phyloP scores from a whole-genome alignment of 2,888 invertebrate species.

The Cordylochernes scorpioides region DNA sequence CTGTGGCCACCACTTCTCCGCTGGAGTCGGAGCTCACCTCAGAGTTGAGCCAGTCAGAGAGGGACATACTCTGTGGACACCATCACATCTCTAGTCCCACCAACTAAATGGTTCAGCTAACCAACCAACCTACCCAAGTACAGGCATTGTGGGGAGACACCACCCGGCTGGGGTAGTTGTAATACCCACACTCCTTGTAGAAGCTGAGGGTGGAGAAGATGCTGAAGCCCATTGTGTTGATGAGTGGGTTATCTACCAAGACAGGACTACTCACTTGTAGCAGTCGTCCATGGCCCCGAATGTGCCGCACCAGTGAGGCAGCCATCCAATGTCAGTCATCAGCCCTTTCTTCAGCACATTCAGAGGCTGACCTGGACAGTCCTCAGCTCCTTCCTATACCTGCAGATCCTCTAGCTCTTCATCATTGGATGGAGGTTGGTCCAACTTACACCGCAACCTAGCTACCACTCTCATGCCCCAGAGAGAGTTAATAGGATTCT shows the following conservation, averaged over 20 bases:
- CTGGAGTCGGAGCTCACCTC: neutral
- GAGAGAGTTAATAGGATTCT: no score
- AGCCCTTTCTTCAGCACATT: neutral
- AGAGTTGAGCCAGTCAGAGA: neutral
- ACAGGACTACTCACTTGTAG: neutral
- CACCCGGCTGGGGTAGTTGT: neutral
- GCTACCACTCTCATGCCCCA: no score
- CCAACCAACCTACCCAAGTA: neutral
- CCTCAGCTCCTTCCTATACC: no score
- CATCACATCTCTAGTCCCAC: neutral
- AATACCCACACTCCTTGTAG: neutral
- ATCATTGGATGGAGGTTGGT: no score
- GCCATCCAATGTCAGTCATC: neutral
- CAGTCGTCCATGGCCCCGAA: neutral
- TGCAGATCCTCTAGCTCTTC: no score
- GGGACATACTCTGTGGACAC: neutral
- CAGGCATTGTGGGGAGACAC: neutral
- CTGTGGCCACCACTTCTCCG: neutral
- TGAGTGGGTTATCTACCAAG: no score
- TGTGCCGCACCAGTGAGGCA: neutral
- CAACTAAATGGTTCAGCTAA: neutral
- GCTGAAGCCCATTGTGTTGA: no score
- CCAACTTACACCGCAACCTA: no score
- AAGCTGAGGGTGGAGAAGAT: neutral
- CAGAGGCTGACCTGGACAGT: no score